Evolutionary conservation across 2,113 vertebrate genomes (phyloP).

Genomic region (Pyrgilauda ruficollis): DNA sequence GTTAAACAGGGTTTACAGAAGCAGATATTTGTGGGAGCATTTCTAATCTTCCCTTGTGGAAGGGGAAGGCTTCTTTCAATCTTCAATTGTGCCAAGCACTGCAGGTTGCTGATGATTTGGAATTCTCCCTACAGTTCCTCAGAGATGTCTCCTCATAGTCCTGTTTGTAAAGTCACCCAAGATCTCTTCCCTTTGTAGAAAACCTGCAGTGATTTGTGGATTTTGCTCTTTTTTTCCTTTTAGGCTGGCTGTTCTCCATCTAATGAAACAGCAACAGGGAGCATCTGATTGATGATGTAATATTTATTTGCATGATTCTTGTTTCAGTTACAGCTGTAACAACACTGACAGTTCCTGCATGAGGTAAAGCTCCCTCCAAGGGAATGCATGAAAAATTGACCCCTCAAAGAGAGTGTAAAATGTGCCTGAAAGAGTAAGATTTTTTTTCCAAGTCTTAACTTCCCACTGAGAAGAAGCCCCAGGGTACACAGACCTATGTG

Average conservation of each 20-base stretch:
- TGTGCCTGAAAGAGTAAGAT: neutral
- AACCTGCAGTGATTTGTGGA: neutral
- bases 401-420: neutral
- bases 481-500: neutral
- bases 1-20: neutral
- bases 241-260: neutral
- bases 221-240: neutral
- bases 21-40: neutral
- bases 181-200: neutral
- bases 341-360: neutral
- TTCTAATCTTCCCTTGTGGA: neutral
- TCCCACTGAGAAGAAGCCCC: neutral
- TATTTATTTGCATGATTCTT: slow-evolving; percentile 37
- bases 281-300: slow-evolving; percentile 11
- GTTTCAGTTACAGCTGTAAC: neutral
- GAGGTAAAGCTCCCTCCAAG: slow-evolving; percentile 5
- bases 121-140: neutral
- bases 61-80: neutral
- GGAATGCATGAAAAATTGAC: neutral
- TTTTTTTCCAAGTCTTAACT: neutral
- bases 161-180: neutral
- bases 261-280: slow-evolving; percentile 7
- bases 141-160: neutral
- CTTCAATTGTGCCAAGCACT: neutral
- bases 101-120: neutral